These are phyloP conservation scores for Yponomeuta evonymella DNA, from an alignment of 2,888 invertebrate species.

Conservation along the genomic window DNA sequence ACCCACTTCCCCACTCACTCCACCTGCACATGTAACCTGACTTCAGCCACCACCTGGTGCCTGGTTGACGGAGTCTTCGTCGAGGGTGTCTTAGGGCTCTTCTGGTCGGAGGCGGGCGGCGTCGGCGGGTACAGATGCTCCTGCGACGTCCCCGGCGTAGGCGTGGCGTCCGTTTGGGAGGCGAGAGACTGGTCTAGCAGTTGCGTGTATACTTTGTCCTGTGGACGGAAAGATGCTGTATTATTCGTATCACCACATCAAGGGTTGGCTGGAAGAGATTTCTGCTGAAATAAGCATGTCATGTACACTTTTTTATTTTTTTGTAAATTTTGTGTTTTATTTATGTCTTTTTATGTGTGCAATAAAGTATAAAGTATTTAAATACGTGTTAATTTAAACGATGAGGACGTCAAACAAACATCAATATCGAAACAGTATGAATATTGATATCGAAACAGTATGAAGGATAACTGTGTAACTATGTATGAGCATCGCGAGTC, in stretches of 20 bases:
- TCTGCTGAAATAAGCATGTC: too few species aligned
- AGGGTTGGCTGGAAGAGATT: too few species aligned
- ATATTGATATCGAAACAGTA: not conserved
- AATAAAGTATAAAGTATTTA: too few species aligned
- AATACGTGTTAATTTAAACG: not conserved
- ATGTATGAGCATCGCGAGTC: too few species aligned
- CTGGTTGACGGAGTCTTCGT: conserved; percentile 54
- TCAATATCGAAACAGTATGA: not conserved
- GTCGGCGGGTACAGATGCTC: conserved; percentile 61
- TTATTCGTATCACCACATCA: too few species aligned
- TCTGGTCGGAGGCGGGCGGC: conserved; percentile 65
- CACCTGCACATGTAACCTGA: conserved; percentile 27
- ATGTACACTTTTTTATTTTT: too few species aligned
- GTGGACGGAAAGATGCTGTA: conserved; percentile 16
- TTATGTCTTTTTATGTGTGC: too few species aligned
- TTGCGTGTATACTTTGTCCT: conserved; percentile 60
- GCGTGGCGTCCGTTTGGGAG: conserved; percentile 28
- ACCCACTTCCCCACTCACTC: not conserved
- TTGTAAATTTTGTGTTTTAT: too few species aligned
- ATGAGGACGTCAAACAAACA: too few species aligned
- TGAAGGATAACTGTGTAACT: not conserved
- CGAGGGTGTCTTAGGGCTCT: conserved; percentile 57
- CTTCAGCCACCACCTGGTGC: conserved; percentile 32
- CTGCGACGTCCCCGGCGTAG: conserved; percentile 35
- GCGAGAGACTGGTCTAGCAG: conserved; percentile 39